Conservation (phyloP, 2,797 vertebrate genomes). For the Euthynnus affinis region DNA sequence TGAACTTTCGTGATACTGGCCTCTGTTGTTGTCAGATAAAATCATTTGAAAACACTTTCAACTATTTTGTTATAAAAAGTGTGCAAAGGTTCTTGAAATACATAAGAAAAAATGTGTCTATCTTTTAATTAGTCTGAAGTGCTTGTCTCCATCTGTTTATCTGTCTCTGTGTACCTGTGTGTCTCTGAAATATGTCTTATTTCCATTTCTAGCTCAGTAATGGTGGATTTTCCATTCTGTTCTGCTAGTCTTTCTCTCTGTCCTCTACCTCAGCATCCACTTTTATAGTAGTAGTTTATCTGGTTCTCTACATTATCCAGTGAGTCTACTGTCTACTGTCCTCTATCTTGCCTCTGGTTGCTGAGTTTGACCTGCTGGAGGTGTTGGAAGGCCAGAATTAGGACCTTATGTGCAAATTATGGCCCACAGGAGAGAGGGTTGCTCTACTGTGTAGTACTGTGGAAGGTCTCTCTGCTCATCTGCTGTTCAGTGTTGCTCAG, state of each 20-base stretch:
- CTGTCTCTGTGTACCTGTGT: background rate
- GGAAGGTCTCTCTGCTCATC: conserved; percentile 28
- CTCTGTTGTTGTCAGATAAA: conserved; percentile 27
- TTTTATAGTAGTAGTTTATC: background rate
- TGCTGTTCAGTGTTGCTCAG: conserved; percentile 22
- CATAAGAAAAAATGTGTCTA: background rate
- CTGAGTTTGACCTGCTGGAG: conserved; percentile 13
- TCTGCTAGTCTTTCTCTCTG: background rate
- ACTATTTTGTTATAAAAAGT: conserved; percentile 11
- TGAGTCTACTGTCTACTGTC: background rate
- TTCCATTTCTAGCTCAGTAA: background rate
- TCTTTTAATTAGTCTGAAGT: conserved; percentile 13
- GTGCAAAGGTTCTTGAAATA: background rate
- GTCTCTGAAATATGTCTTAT: background rate
- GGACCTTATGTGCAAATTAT: background rate
- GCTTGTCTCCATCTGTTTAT: conserved; percentile 9
- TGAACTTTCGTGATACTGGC: conserved; percentile 2
- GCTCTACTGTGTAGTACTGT: background rate
- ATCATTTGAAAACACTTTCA: conserved; percentile 4
- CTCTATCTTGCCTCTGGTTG: background rate
- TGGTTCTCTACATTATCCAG: background rate
- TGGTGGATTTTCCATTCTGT: conserved; percentile 1
- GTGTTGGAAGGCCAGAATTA: background rate
- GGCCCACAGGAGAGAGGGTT: background rate
- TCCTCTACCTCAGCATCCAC: background rate